Conservation (phyloP, 2,888 invertebrate species). For the Chaitophorus viminalis region DNA sequence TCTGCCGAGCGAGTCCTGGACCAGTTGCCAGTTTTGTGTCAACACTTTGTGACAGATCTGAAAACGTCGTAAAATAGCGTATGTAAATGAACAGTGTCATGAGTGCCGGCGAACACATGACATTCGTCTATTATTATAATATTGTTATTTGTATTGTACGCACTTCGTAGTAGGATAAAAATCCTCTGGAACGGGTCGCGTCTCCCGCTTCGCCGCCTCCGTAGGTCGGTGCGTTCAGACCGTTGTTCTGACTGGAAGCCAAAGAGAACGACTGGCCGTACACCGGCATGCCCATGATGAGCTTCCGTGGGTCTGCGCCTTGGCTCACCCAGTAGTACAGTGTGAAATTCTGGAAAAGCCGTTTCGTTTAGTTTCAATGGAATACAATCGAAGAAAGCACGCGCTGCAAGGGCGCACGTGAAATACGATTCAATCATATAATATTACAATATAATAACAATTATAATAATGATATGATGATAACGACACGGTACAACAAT, state of each 20-base stretch:
- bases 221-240: conserved; percentile 81
- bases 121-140: no score
- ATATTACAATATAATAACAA: no score
- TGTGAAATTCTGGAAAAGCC: conserved; percentile 79
- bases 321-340: conserved; percentile 86
- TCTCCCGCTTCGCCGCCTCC: conserved; percentile 91
- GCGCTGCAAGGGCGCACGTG: no score
- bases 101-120: neutral
- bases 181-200: conserved; percentile 86
- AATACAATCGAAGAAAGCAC: no score
- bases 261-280: conserved; percentile 90
- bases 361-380: neutral
- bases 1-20: conserved; percentile 80
- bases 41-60: conserved; percentile 85
- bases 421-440: no score
- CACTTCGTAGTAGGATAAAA: conserved; percentile 88
- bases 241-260: conserved; percentile 74
- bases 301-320: conserved; percentile 81
- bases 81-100: neutral
- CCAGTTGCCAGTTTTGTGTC: conserved; percentile 80
- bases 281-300: conserved; percentile 88
- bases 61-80: conserved; percentile 55
- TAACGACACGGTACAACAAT: no score
- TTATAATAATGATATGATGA: no score
- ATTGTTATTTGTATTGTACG: conserved; percentile 34